Base-by-base conservation (phyloP, 2,113 vertebrate species). In the Conger conger region DNA sequence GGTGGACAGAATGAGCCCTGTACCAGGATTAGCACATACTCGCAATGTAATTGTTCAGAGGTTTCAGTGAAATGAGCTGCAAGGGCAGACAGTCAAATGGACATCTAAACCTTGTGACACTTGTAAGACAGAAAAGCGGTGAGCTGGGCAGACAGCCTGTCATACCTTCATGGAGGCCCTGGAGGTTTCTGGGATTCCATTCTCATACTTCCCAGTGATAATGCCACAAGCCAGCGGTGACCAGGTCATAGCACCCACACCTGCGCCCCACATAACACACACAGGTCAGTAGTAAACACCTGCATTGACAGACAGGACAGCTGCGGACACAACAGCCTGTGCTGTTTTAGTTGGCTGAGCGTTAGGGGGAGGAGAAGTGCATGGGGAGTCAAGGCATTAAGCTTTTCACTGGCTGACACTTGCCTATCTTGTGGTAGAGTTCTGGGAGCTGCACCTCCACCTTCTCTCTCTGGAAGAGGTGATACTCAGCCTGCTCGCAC, bases 241-340 rank as follows among this genome's bases (percentile, higher is more conserved):
- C 98, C 98, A 99, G 0, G 98, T 99, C 97, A 99, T 98, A 0
- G 98, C 98, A 27, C 98, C 98, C 0, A 99, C 97, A 36, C 98
- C 98, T 99, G 91, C 87, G 33, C 73, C 89, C 87, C 54, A 86
- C 86, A 91, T 63, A 91, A 30, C 76, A 79, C 38, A 80, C 30
- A 50, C 30, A 77, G 80, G 11, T 40, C 30, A 83, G n/a, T 76
- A 15, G 4, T 23, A 73, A 27, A 73, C 45, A 73, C 63, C 23
- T 73, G 11, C 8, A 73, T 30, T 30, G 15, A 76, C 73, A 33
- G 73, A 76, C 3, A 76, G 30, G 3, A 76, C 73, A 76, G n/a
- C 35, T 30, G 73, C 4, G n/a, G 35, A 33, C 27, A 76, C 73
- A 33, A 33, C 73, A 76, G 5, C 35, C 73, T 33, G n/a, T 76